Evolutionary conservation across 2,113 vertebrate species (phyloP), one percentile per base, ranked within the genome.

Genomic region (Rattus rattus): DNA sequence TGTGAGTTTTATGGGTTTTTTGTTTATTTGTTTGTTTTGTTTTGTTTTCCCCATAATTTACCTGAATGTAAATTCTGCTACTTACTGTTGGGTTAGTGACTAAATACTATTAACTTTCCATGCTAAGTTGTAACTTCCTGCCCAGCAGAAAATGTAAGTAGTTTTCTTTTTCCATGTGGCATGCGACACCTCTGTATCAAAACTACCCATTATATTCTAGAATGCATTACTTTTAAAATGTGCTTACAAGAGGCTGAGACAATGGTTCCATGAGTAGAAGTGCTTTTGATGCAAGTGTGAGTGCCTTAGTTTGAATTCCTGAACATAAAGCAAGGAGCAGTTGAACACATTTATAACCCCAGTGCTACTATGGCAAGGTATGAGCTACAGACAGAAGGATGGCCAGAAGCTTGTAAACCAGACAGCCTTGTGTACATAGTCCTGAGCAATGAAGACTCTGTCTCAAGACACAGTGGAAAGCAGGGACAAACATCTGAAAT

Each of bases 11-110:
- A 43, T 43, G 43, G 43, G 9, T 91, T 11, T 52, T 63, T 63
- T 22, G 56, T 59, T 59, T 59, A 4, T 16, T 59, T 43, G 43
- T 59, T 2, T 17, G 12, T 59, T 59, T 59, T 59, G 20, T 30
- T 12, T 7, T 43, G 43, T 65, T 12, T 91, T 14, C 30, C 69
- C 30, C 9, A 61, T 13, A 84, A 88, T 79, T 80, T 47, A 75
- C 7, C 16, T 80, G 52, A 86, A 3, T 90, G 65, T 90, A 47
- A 47, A 91, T 87, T 96, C 93, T 94, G 14, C 12, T 77, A 1
- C 43, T 77, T 97, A 83, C 56, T 77, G n/a, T 69, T 96, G 73
- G 12, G 83, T 73, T 91, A 69, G 20, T 86, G 14, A 5, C 61
- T 14, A 69, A 81, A 89, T 3, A 69, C 0, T 73, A 7, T 43